Evolutionary conservation across 2,113 vertebrate species (phyloP).

Genomic region (Rhynchomys soricoides): DNA sequence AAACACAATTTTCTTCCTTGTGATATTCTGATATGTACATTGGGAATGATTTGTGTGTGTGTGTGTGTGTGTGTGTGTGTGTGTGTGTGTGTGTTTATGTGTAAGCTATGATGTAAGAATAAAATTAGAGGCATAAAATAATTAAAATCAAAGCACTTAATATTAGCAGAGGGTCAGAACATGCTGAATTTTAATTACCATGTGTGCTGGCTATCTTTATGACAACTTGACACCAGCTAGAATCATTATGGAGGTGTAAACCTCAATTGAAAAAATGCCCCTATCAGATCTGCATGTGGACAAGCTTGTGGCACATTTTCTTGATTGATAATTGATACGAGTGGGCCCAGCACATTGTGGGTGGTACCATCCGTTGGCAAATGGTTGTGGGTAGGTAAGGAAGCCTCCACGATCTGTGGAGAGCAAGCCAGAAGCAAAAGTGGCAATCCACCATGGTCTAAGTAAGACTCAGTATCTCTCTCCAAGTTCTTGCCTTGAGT

Average conservation of each 20-base stretch:
- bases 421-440: background rate
- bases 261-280: background rate
- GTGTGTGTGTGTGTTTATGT: background rate
- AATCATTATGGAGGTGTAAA: background rate
- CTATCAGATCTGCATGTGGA: background rate
- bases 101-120: background rate
- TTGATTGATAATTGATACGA: background rate
- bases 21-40: background rate
- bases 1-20: background rate
- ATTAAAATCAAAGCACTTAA: background rate
- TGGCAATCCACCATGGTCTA: background rate
- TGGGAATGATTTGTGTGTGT: background rate
- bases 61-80: background rate
- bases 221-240: background rate
- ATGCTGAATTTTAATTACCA: conserved; percentile 27
- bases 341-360: background rate
- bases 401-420: background rate
- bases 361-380: background rate
- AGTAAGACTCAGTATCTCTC: background rate
- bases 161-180: conserved; percentile 7
- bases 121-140: conserved; percentile 11
- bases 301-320: background rate
- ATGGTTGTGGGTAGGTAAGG: background rate
- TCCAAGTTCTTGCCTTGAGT: background rate
- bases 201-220: background rate